These are phyloP conservation scores for Gallinago paraguaiae DNA, from an alignment of 2,113 vertebrate genomes.

Conservation along the genomic window DNA sequence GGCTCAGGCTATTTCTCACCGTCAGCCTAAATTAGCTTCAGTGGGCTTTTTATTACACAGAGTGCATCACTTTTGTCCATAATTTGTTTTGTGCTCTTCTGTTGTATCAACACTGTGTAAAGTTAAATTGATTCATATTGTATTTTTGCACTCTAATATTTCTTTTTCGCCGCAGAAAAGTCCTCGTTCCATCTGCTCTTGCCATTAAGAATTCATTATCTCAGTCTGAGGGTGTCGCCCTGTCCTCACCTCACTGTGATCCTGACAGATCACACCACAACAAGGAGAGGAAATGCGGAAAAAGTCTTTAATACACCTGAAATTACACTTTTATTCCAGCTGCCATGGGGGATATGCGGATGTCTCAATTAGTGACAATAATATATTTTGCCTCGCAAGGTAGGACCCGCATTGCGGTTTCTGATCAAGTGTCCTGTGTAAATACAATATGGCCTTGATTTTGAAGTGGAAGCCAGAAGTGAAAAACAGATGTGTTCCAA, in stretches of 20 bases:
- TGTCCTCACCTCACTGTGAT: neutral
- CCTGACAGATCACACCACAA: neutral
- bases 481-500: neutral
- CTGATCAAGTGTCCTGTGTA: neutral
- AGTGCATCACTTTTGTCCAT: neutral
- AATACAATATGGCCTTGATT: neutral
- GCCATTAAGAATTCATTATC: neutral
- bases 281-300: neutral
- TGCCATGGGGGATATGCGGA: neutral
- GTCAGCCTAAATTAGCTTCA: neutral
- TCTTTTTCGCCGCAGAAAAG: neutral
- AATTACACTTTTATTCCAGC: neutral
- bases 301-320: neutral
- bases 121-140: neutral
- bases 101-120: neutral
- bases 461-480: neutral
- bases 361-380: neutral
- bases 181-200: neutral
- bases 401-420: neutral
- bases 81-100: neutral
- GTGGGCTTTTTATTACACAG: neutral
- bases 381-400: neutral
- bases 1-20: neutral
- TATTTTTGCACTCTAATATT: neutral
- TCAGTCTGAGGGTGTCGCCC: neutral